phyloP scores from a whole-genome alignment of 2,888 invertebrate species.

The Temnothorax rugatulus region DNA sequence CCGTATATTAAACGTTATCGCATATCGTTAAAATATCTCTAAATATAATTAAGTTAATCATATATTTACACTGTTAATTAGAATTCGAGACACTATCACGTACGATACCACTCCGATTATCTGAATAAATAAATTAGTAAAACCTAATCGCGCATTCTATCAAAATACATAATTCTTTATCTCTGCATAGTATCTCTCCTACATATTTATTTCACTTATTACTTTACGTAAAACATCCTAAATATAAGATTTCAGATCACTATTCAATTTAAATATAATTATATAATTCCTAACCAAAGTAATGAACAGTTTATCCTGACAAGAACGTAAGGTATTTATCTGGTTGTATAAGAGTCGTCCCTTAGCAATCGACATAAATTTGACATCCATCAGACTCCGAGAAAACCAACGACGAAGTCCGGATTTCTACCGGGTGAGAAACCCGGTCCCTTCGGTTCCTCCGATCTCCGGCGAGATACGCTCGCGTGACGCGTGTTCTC shows the following conservation, averaged over 20 bases:
- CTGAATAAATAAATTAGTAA: not conserved
- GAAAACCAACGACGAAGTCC: not conserved
- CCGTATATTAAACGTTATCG: not conserved
- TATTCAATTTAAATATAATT: not conserved
- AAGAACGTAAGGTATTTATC: not conserved
- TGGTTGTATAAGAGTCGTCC: not conserved
- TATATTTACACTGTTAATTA: not conserved
- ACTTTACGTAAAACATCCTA: not conserved
- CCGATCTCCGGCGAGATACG: conserved; percentile 15
- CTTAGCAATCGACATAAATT: not conserved
- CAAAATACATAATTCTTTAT: not conserved
- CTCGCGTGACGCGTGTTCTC: conserved; percentile 72
- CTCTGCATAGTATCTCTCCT: not conserved
- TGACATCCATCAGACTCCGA: not conserved
- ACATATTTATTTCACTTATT: not conserved
- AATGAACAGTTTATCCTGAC: not conserved
- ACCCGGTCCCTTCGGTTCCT: not conserved
- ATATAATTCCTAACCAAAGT: not conserved
- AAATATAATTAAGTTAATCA: not conserved
- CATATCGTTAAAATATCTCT: not conserved
- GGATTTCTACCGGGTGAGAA: conserved; percentile 18
- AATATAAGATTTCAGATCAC: not conserved
- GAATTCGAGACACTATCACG: not conserved
- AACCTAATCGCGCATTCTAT: not conserved
- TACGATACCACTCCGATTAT: not conserved